Percentiles rank a stretch among this genome's conserved stretches.
Evolutionary conservation across 2,113 vertebrate species (phyloP).

Genomic region (Lycaon pictus): DNA sequence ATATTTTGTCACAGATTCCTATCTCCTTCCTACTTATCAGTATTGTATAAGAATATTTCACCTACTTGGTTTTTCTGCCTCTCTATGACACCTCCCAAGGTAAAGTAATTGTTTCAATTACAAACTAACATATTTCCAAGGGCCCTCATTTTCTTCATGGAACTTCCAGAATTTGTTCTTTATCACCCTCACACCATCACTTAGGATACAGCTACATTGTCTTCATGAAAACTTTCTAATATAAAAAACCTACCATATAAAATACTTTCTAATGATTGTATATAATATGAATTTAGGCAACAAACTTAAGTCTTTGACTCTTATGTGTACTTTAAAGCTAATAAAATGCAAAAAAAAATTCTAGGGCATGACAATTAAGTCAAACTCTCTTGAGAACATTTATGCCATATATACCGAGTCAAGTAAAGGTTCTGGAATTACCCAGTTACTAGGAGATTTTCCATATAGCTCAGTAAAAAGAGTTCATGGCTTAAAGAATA

Average conservation of each 20-base stretch:
- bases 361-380: constrained; percentile 48
- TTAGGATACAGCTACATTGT: neutral
- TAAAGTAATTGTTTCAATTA: neutral
- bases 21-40: neutral
- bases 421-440: neutral
- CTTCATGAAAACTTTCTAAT: neutral
- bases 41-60: neutral
- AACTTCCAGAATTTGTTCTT: neutral
- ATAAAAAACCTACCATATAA: constrained; percentile 43
- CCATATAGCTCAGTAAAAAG: neutral
- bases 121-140: neutral
- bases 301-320: constrained; percentile 24
- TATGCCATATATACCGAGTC: neutral
- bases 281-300: constrained; percentile 13
- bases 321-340: constrained; percentile 35
- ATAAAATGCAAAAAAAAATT: constrained; percentile 54
- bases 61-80: neutral
- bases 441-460: neutral
- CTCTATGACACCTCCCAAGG: neutral
- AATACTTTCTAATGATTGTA: constrained; percentile 22
- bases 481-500: constrained; percentile 19
- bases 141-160: neutral
- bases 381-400: constrained; percentile 54
- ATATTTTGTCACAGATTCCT: neutral
- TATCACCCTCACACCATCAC: neutral